These are phyloP conservation scores for Threskiornis aethiopicus DNA, from an alignment of 2,797 vertebrate species.

Conservation along the genomic window DNA sequence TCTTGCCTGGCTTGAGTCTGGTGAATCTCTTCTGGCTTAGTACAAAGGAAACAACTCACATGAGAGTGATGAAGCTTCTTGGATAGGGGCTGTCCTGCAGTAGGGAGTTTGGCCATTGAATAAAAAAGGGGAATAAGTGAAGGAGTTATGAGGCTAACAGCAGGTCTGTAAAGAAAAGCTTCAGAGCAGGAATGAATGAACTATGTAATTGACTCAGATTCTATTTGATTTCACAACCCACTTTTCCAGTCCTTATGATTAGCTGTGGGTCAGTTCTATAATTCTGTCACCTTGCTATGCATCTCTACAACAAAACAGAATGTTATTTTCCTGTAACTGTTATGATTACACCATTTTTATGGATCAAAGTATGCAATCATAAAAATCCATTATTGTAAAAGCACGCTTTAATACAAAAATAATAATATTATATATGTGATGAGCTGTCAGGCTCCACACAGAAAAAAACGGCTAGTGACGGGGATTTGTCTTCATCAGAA, in stretches of 20 bases:
- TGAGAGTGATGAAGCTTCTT: background rate
- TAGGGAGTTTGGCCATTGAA: background rate
- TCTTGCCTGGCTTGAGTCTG: background rate
- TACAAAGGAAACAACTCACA: background rate
- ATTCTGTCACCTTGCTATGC: background rate
- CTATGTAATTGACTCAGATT: background rate
- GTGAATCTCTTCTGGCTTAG: background rate
- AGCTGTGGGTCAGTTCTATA: background rate
- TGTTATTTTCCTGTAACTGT: background rate
- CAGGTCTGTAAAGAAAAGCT: background rate
- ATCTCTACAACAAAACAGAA: background rate
- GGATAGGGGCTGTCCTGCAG: background rate
- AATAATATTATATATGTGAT: background rate
- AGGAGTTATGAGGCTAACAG: background rate
- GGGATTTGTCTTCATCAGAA: background rate
- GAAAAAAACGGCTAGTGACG: rapidly evolving
- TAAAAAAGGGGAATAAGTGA: background rate
- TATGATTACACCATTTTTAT: background rate
- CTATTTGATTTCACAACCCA: background rate
- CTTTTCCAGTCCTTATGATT: background rate
- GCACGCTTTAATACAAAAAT: background rate
- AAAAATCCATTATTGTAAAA: background rate
- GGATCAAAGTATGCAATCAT: background rate
- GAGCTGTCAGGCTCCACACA: background rate
- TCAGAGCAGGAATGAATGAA: background rate